phyloP scores from a whole-genome alignment of 2,888 invertebrate species.

The Beris chalybata region DNA sequence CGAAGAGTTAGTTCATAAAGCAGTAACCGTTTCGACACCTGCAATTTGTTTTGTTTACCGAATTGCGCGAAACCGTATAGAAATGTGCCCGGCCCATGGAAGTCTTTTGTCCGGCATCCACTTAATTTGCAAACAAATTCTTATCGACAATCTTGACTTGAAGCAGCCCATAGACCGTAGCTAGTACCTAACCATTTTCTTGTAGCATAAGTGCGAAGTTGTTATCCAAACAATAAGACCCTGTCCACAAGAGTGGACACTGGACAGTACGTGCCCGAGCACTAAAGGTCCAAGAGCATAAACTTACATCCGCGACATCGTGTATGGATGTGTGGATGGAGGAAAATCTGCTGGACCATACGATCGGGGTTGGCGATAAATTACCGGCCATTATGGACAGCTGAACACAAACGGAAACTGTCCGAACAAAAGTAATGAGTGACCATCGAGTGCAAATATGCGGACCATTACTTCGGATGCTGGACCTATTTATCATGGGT shows the following conservation, averaged over 20 bases:
- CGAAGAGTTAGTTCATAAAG: too few relatives aligned
- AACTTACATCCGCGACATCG: too few relatives aligned
- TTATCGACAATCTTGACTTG: constrained; percentile 5
- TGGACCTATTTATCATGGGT: constrained; percentile 5
- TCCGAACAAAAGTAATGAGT: constrained; percentile 7
- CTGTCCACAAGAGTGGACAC: background rate
- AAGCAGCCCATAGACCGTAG: background rate
- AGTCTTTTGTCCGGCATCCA: too few relatives aligned
- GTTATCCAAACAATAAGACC: constrained; percentile 7
- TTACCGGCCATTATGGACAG: constrained; percentile 14
- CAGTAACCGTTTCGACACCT: too few relatives aligned
- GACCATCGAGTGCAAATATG: constrained; percentile 16
- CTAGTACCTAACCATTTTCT: background rate
- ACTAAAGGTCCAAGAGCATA: background rate
- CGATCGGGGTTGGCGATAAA: constrained; percentile 11
- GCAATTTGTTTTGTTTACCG: too few relatives aligned
- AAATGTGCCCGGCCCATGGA: too few relatives aligned
- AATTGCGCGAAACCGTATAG: too few relatives aligned
- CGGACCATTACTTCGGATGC: background rate
- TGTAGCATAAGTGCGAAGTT: background rate
- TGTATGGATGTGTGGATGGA: background rate
- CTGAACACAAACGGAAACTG: constrained; percentile 18
- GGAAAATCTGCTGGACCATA: background rate
- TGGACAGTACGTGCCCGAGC: constrained; percentile 5
- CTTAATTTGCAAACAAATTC: background rate